phyloP scores from a whole-genome alignment of 2,113 vertebrate genomes.

The Azemiops feae region DNA sequence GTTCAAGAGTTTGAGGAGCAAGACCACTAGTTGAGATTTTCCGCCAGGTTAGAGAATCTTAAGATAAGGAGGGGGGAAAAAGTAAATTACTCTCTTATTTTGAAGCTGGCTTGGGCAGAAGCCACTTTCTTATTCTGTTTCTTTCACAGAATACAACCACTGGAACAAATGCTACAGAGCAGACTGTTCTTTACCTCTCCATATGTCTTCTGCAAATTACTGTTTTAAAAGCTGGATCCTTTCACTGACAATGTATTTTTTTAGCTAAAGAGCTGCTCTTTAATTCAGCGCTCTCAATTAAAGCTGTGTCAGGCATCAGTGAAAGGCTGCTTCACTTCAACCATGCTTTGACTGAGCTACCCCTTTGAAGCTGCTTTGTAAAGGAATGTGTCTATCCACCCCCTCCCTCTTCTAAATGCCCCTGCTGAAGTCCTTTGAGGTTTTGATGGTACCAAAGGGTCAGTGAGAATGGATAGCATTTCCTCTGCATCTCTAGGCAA shows the following conservation, averaged over 20 bases:
- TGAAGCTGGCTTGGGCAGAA: neutral
- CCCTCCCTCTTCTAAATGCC: neutral
- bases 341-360: neutral
- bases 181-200: neutral
- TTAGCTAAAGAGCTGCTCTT: neutral
- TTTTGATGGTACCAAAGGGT: neutral
- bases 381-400: neutral
- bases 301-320: neutral
- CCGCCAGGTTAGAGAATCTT: conserved; percentile 69
- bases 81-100: neutral
- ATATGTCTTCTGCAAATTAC: neutral
- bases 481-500: neutral
- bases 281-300: neutral
- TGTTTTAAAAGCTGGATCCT: neutral
- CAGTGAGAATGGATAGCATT: neutral
- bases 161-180: neutral
- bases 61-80: neutral
- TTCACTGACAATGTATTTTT: neutral
- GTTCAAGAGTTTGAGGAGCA: conserved; percentile 52
- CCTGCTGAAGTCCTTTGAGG: neutral
- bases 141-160: neutral
- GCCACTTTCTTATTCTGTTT: neutral
- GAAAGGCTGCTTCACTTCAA: neutral
- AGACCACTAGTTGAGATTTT: conserved; percentile 55
- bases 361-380: neutral